phyloP scores from a whole-genome alignment of 2,797 vertebrate genomes.

The Buphagus erythrorhynchus region DNA sequence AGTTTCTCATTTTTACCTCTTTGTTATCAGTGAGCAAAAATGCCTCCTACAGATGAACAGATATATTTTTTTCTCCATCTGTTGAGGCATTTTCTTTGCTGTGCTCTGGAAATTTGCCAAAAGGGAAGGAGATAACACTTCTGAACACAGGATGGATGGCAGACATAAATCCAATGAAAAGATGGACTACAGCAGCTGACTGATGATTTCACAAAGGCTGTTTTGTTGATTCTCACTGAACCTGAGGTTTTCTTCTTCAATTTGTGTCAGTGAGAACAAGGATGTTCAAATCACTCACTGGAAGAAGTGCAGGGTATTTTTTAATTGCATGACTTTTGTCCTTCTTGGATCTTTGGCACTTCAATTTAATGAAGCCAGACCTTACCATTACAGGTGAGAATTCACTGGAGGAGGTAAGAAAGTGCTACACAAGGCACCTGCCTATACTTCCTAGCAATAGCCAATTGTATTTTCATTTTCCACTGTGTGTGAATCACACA shows the following conservation, averaged over 20 bases:
- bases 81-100: neutral
- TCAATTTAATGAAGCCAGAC: neutral
- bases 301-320: neutral
- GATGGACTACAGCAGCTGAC: neutral
- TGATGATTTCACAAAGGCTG: constrained; percentile 1
- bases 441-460: neutral
- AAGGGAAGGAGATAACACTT: constrained; percentile 33
- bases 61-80: neutral
- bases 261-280: neutral
- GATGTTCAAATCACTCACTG: neutral
- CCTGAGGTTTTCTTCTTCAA: neutral
- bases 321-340: neutral
- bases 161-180: neutral
- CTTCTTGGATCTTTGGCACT: neutral
- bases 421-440: neutral
- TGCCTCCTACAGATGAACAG: neutral
- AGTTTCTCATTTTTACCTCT: neutral
- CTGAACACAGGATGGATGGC: neutral
- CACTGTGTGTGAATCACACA: neutral
- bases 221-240: neutral
- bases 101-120: constrained; percentile 22
- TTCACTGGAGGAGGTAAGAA: neutral
- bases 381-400: neutral
- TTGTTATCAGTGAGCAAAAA: constrained; percentile 18
- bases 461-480: neutral